Evolutionary conservation across 2,113 vertebrate genomes (phyloP).

Genomic region (Chaenogobius annularis): DNA sequence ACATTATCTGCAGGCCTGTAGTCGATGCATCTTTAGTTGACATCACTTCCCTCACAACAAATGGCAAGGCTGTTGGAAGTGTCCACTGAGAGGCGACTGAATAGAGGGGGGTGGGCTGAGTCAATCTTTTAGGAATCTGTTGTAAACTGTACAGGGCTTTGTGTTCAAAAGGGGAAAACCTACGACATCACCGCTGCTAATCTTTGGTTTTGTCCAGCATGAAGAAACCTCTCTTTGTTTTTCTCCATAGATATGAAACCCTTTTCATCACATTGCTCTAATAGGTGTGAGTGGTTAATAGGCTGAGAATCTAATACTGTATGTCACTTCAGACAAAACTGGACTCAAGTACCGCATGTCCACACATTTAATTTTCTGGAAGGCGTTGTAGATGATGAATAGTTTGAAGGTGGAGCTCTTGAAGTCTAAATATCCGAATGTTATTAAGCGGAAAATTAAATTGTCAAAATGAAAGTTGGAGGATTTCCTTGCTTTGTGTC

Average conservation of each 20-base stretch:
- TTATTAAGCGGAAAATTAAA: slow-evolving; percentile 39
- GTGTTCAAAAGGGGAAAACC: slow-evolving; percentile 73
- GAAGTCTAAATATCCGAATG: slow-evolving; percentile 10
- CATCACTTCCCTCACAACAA: slow-evolving; percentile 76
- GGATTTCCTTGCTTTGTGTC: neutral
- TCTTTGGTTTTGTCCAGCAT: slow-evolving; percentile 51
- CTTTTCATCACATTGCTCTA: slow-evolving; percentile 33
- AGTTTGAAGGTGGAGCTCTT: slow-evolving; percentile 33
- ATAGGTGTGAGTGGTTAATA: slow-evolving; percentile 39
- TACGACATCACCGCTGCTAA: slow-evolving; percentile 60
- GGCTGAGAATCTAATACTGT: slow-evolving; percentile 14
- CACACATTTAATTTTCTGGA: slow-evolving; percentile 13
- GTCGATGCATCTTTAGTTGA: slow-evolving; percentile 50
- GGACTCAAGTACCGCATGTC: slow-evolving; percentile 15
- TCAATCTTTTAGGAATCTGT: slow-evolving; percentile 69
- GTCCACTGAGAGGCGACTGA: slow-evolving; percentile 46
- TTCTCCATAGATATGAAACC: slow-evolving; percentile 18
- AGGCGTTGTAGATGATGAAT: slow-evolving; percentile 10
- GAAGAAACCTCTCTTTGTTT: slow-evolving; percentile 53
- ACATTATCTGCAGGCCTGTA: slow-evolving; percentile 51
- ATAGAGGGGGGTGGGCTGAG: slow-evolving; percentile 38
- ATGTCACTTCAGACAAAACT: slow-evolving; percentile 32
- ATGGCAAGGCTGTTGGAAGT: slow-evolving; percentile 72
- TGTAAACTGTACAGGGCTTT: slow-evolving; percentile 66
- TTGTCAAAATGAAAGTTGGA: slow-evolving; percentile 11